Evolutionary conservation across 2,888 invertebrate genomes (phyloP).

Genomic region (Diachrysia chrysitis): DNA sequence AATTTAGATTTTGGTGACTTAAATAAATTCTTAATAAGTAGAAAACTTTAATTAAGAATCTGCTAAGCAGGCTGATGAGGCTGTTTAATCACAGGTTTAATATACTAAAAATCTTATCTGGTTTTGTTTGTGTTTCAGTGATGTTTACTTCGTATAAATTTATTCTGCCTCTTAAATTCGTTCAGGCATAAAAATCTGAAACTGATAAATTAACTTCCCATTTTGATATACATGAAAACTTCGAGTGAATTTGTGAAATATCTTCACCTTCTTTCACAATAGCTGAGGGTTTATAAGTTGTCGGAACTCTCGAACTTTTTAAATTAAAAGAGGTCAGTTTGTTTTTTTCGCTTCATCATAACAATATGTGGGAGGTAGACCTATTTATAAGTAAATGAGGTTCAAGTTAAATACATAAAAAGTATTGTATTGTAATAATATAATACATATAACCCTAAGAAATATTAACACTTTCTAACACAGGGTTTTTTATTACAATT

Average conservation of each 20-base stretch:
- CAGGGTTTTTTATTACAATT: too few species aligned
- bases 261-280: conserved; percentile 22
- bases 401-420: not conserved
- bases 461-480: too few species aligned
- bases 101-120: too few species aligned
- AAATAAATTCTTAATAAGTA: too few species aligned
- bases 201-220: conserved; percentile 17
- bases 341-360: conserved; percentile 16
- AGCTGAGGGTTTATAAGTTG: conserved; percentile 29
- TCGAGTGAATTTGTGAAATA: conserved; percentile 15
- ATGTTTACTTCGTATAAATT: not conserved
- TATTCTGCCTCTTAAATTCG: not conserved
- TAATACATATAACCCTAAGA: too few species aligned
- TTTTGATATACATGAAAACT: conserved; percentile 12
- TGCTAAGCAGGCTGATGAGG: too few species aligned
- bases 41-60: too few species aligned
- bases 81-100: too few species aligned
- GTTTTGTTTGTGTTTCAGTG: not conserved
- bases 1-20: too few species aligned
- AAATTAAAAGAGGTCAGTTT: conserved; percentile 38
- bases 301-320: conserved; percentile 36
- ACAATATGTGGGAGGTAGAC: conserved; percentile 10
- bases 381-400: conserved; percentile 3
- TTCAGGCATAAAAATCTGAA: not conserved
- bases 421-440: too few species aligned